Evolutionary conservation across 2,888 invertebrate genomes (phyloP).

Genomic region (Pimpla rufipes): DNA sequence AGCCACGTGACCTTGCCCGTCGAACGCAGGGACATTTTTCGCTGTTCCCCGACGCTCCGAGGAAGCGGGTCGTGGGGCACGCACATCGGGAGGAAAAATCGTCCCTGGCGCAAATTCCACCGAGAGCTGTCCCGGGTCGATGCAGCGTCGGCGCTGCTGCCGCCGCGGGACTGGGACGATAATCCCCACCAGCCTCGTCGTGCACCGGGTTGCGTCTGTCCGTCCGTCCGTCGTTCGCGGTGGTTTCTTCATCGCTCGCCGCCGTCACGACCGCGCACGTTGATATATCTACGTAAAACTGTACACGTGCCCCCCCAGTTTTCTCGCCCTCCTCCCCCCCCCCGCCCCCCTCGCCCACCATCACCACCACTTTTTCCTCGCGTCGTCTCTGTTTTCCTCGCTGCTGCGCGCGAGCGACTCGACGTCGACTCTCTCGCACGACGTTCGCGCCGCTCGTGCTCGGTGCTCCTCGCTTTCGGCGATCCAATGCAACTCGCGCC

Average conservation of each 20-base stretch:
- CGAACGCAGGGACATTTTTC: background rate
- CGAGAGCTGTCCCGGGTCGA: slow-evolving; percentile 76
- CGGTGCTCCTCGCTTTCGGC: slow-evolving; percentile 62
- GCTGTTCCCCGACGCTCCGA: no score
- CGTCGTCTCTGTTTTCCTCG: slow-evolving; percentile 13
- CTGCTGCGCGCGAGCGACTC: background rate
- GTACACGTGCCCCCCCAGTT: slow-evolving; percentile 44
- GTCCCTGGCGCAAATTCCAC: no score
- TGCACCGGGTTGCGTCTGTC: slow-evolving; percentile 41
- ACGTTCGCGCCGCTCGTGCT: no score
- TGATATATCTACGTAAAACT: slow-evolving; percentile 17
- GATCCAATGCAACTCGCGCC: slow-evolving; percentile 70
- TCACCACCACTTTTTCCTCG: slow-evolving; percentile 37
- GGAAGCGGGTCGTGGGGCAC: slow-evolving; percentile 56
- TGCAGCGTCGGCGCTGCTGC: slow-evolving; percentile 80
- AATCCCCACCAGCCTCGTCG: slow-evolving; percentile 48
- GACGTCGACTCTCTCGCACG: slow-evolving; percentile 37
- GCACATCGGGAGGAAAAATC: slow-evolving; percentile 39
- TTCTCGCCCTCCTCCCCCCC: background rate
- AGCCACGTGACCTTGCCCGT: slow-evolving; percentile 28
- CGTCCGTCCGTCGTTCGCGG: slow-evolving; percentile 1
- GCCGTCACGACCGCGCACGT: slow-evolving; percentile 22
- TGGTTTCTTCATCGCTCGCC: slow-evolving; percentile 31
- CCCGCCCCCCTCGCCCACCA: slow-evolving; percentile 37
- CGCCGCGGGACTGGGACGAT: slow-evolving; percentile 14